Conservation (phyloP, 2,797 vertebrate genomes). For the Microcaecilia unicolor region DNA sequence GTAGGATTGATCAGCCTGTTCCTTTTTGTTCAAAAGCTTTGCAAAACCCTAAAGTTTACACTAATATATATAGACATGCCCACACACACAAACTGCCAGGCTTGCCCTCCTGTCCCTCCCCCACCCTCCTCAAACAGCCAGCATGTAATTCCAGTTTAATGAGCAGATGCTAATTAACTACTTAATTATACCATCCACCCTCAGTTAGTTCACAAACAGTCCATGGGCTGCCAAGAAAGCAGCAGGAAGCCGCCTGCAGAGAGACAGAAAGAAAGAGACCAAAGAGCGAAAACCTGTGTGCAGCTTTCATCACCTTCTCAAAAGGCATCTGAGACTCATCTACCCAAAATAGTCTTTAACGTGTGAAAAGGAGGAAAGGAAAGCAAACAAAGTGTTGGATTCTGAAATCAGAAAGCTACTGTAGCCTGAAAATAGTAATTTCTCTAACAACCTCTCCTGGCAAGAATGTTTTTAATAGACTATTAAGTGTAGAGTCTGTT, state of each 20-base stretch:
- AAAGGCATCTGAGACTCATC: conserved; percentile 46
- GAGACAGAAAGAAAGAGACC: conserved; percentile 11
- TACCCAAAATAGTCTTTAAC: conserved; percentile 47
- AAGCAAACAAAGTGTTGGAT: conserved; percentile 22
- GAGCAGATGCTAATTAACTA: conserved; percentile 9
- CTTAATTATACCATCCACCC: conserved; percentile 7
- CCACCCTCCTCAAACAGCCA: background rate
- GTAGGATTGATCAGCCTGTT: too few relatives aligned
- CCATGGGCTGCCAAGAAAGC: conserved; percentile 25
- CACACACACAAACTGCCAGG: rapidly evolving
- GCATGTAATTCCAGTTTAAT: background rate
- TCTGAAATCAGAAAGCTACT: conserved; percentile 10
- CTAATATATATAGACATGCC: too few relatives aligned
- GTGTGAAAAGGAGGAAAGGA: conserved; percentile 28
- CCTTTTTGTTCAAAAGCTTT: too few relatives aligned
- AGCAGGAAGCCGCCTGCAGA: conserved; percentile 21
- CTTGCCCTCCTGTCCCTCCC: background rate
- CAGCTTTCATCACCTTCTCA: conserved; percentile 33
- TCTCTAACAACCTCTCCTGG: background rate
- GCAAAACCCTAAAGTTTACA: too few relatives aligned
- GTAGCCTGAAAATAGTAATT: background rate
- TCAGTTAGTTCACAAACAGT: conserved; percentile 12
- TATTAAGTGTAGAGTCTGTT: conserved; percentile 40
- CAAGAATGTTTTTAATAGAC: background rate
- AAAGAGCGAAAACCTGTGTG: conserved; percentile 3